These are phyloP conservation scores for Thryonomys swinderianus DNA, from an alignment of 2,113 vertebrate species.

Conservation along the genomic window DNA sequence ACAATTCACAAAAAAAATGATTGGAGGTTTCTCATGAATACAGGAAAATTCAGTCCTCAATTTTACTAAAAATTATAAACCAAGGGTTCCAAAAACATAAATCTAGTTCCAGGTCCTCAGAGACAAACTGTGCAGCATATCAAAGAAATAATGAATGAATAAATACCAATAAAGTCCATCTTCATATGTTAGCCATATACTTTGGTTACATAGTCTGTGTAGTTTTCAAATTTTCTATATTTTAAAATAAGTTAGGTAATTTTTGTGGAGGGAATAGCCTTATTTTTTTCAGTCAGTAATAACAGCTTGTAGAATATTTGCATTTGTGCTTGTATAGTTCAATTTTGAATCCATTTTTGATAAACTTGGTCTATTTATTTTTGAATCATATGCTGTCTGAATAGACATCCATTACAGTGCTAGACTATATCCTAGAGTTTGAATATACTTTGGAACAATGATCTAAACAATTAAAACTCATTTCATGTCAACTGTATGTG, in stretches of 20 bases:
- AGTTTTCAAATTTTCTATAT: constrained; percentile 5
- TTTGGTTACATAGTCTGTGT: not conserved
- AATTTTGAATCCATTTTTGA: not conserved
- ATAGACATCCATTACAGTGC: not conserved
- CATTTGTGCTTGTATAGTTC: not conserved
- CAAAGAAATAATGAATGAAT: not conserved
- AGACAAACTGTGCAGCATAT: not conserved
- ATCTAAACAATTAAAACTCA: not conserved
- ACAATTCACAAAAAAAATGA: constrained; percentile 1
- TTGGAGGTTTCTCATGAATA: not conserved
- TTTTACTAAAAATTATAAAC: constrained; percentile 19
- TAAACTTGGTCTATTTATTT: constrained; percentile 2
- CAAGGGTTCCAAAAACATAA: not conserved
- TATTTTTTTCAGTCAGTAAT: not conserved
- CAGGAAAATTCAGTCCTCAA: not conserved
- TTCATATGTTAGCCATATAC: not conserved
- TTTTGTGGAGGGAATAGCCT: not conserved
- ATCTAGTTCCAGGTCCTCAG: not conserved
- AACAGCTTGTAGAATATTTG: not conserved
- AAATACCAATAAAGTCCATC: not conserved
- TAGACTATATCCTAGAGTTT: not conserved
- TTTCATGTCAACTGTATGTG: not conserved
- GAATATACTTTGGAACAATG: not conserved
- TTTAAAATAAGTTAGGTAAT: not conserved
- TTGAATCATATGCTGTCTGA: not conserved